Percentiles rank a stretch among this genome's conserved stretches.
Conservation (phyloP, 1,140 invertebrate genomes). For the Wiebesia pumilae region DNA sequence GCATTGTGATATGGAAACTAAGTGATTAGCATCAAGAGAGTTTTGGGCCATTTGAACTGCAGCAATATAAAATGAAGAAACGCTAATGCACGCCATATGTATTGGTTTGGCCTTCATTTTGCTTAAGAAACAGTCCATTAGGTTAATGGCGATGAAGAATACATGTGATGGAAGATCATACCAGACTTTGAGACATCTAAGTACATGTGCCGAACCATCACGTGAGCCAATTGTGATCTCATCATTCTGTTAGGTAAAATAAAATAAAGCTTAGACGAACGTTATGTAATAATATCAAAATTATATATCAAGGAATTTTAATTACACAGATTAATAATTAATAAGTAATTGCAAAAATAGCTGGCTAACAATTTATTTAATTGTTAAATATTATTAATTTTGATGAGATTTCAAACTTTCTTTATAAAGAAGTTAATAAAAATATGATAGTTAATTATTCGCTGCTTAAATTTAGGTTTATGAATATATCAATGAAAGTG, state of each 20-base stretch:
- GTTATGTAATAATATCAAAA: neutral
- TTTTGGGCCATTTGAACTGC: constrained; percentile 71
- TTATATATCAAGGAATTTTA: neutral
- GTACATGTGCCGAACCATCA: constrained; percentile 85
- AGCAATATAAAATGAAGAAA: constrained; percentile 82
- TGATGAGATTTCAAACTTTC: no score
- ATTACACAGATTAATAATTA: neutral
- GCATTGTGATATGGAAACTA: constrained; percentile 81
- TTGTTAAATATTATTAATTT: no score
- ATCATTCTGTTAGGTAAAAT: constrained; percentile 70
- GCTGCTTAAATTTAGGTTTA: neutral
- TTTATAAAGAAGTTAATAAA: neutral
- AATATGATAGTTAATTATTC: neutral
- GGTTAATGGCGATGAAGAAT: constrained; percentile 84
- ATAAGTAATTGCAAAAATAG: neutral
- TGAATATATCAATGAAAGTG: no score
- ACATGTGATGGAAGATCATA: constrained; percentile 86
- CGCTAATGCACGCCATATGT: constrained; percentile 83
- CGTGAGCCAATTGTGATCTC: constrained; percentile 84
- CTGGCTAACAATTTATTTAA: no score
- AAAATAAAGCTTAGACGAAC: neutral
- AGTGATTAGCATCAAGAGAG: constrained; percentile 66
- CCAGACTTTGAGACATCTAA: constrained; percentile 88
- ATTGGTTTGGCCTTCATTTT: constrained; percentile 83
- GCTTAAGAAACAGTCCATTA: constrained; percentile 85